Percentiles rank a stretch among this genome's conserved stretches.
These are phyloP conservation scores for Zeuzera pyrina DNA, from an alignment of 2,888 invertebrate species.

Conservation along the genomic window DNA sequence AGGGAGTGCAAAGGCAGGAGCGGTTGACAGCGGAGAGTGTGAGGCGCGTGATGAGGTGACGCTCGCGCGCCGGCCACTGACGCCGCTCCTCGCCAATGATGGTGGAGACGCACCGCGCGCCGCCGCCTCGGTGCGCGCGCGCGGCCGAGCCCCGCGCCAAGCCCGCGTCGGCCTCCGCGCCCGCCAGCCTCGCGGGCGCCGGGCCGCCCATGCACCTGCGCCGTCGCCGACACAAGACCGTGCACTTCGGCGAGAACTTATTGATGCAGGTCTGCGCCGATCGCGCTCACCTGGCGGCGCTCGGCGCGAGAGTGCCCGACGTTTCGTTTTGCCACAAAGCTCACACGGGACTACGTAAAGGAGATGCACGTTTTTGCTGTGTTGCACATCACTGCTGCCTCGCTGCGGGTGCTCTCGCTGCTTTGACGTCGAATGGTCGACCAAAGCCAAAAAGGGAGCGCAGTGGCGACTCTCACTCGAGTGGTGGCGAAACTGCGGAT, in stretches of 20 bases:
- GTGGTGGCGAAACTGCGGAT: slow-evolving; percentile 59
- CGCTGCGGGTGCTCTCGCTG: slow-evolving; percentile 52
- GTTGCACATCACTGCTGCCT: slow-evolving; percentile 68
- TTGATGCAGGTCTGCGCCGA: slow-evolving; percentile 83
- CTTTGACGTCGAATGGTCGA: slow-evolving; percentile 47
- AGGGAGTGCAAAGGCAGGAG: slow-evolving; percentile 24
- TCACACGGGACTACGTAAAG: slow-evolving; percentile 53
- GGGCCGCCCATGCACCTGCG: slow-evolving; percentile 74
- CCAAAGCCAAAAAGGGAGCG: slow-evolving; percentile 53
- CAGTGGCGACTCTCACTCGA: slow-evolving; percentile 63
- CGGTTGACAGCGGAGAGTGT: slow-evolving; percentile 22
- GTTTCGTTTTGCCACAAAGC: slow-evolving; percentile 66
- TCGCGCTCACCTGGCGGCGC: slow-evolving; percentile 69
- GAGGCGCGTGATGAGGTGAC: slow-evolving; percentile 61
- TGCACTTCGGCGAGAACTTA: slow-evolving; percentile 84
- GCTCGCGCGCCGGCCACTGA: slow-evolving; percentile 61
- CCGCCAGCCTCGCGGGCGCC: slow-evolving; percentile 66
- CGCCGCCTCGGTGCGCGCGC: slow-evolving; percentile 62
- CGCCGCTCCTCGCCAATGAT: slow-evolving; percentile 69
- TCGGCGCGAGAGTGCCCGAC: slow-evolving; percentile 63
- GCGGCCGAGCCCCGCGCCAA: slow-evolving; percentile 50
- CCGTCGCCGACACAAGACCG: slow-evolving; percentile 82
- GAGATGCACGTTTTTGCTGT: slow-evolving; percentile 61
- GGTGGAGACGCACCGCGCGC: slow-evolving; percentile 69
- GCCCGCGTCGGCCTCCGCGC: slow-evolving; percentile 72